Percentiles rank a stretch among this genome's conserved stretches.
Evolutionary conservation across 2,888 invertebrate species (phyloP).

Genomic region (Merodon equestris): DNA sequence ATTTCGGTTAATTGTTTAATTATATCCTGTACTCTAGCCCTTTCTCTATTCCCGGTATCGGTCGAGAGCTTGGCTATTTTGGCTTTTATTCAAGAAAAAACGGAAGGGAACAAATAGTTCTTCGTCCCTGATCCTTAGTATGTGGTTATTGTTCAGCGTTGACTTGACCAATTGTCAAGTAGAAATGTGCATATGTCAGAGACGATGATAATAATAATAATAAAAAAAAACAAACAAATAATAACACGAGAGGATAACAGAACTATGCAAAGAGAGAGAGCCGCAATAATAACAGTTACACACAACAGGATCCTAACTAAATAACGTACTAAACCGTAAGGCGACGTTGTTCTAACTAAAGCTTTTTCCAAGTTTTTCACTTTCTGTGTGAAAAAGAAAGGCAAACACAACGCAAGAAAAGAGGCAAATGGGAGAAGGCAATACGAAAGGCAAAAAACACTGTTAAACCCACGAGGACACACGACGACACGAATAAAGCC

Average conservation of each 20-base stretch:
- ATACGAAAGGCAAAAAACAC: conserved; percentile 5
- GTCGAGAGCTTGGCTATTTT: no score
- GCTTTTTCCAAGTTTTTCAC: conserved; percentile 67
- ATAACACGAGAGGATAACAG: conserved; percentile 69
- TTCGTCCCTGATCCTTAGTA: neutral
- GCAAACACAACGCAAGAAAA: conserved; percentile 9
- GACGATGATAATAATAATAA: conserved; percentile 27
- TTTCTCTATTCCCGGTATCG: no score
- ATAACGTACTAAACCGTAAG: conserved; percentile 80
- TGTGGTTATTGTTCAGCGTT: conserved; percentile 1
- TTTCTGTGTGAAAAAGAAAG: conserved; percentile 48
- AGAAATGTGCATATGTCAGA: conserved; percentile 8
- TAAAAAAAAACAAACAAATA: conserved; percentile 6
- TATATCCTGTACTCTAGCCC: no score
- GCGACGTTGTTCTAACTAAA: conserved; percentile 80
- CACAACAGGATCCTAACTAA: conserved; percentile 73
- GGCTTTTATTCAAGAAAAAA: no score
- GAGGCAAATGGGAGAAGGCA: conserved; percentile 1
- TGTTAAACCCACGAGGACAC: conserved; percentile 63
- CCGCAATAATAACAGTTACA: conserved; percentile 70
- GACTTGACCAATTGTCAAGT: conserved; percentile 23
- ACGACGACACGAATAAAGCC: conserved; percentile 68
- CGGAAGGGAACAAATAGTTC: neutral
- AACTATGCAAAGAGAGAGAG: conserved; percentile 70
- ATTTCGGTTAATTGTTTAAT: neutral